Percentiles rank a stretch among this genome's conserved stretches.
Evolutionary conservation across 2,113 vertebrate genomes (phyloP).

Genomic region (Coturnix japonica): DNA sequence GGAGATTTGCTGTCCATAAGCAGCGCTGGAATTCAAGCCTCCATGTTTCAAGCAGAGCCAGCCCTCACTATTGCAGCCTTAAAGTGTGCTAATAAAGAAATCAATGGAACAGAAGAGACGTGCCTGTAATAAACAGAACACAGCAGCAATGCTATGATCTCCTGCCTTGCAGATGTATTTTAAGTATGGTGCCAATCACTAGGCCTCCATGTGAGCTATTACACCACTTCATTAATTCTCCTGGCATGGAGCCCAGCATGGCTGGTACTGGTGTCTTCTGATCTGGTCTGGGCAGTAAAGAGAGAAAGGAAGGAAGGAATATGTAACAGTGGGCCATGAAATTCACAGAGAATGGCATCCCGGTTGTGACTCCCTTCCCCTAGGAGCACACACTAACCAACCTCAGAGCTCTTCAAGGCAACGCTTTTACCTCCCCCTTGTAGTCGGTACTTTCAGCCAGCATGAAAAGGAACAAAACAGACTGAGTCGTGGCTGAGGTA

Average conservation of each 20-base stretch:
- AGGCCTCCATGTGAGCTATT: conserved; percentile 69
- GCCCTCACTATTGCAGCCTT: conserved; percentile 5
- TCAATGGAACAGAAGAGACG: conserved; percentile 68
- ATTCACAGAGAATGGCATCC: background rate
- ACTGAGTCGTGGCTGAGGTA: conserved; percentile 27
- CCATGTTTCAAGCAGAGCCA: conserved; percentile 37
- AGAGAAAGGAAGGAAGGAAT: conserved; percentile 11
- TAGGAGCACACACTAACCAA: background rate
- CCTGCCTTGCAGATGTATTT: conserved; percentile 72
- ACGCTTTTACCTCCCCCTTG: background rate
- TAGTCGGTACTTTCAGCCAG: background rate
- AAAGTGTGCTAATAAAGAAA: conserved; percentile 63
- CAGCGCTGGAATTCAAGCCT: conserved; percentile 56
- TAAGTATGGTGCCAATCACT: conserved; percentile 61
- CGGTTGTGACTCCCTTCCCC: background rate
- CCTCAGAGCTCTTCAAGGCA: conserved; percentile 31
- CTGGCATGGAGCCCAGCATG: conserved; percentile 66
- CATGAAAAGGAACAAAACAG: conserved; percentile 2
- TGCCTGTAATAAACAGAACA: conserved; percentile 73
- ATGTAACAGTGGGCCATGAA: background rate
- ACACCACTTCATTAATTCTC: conserved; percentile 77
- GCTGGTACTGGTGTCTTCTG: conserved; percentile 55
- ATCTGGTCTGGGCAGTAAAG: conserved; percentile 36
- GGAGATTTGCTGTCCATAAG: background rate
- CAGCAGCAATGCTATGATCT: conserved; percentile 53